Base-by-base conservation (phyloP, 2,888 invertebrate genomes). In the Ectemnius continuus region DNA sequence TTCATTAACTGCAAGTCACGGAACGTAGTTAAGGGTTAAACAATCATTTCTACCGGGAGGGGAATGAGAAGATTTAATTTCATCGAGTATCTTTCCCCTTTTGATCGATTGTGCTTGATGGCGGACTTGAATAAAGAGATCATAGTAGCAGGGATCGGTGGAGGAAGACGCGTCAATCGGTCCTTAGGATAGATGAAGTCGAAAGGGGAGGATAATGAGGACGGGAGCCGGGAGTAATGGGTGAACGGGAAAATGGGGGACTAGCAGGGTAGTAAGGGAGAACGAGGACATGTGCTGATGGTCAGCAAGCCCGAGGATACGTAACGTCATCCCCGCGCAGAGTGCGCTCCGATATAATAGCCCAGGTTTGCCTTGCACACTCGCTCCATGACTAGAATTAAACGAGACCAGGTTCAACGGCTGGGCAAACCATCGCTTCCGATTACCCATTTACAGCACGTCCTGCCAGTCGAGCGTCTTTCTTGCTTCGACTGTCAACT, bases 401-500 rank as follows among this genome's bases (percentile, higher is more conserved):
- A 82, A 82, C 82, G 79, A 79, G 82, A 76, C 75, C 75, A 78
- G 82, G 82, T 82, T 82, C 81, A 82, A 80, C 80, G 82, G 73
- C 80, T 82, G 76, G 79, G 73, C 82, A 75, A 80, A 80, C 76
- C 82, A 78, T 82, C 74, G 80, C 79, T 82, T 82, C 82, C 82
- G 82, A 76, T 72, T 62, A 26, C 52, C 16, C 52, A 52, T 36
- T 36, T 36, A 36, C 36, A 11, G 36, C 36, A 36, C 36, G 8
- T 36, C 36, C 36, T 36, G 36, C 5, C 36, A 6, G 5, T 36
- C 36, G 36, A 36, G 36, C 8, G 11, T 36, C 11, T 11, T 8
- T 36, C 36, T 36, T 36, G 8, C 36, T 36, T 36, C 36, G 36
- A 36, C 36, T 36, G 36, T 36, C 36, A 36, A 36, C 36, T 36